Conservation (phyloP, 1,140 invertebrate genomes). For the Chymomyza costata region DNA sequence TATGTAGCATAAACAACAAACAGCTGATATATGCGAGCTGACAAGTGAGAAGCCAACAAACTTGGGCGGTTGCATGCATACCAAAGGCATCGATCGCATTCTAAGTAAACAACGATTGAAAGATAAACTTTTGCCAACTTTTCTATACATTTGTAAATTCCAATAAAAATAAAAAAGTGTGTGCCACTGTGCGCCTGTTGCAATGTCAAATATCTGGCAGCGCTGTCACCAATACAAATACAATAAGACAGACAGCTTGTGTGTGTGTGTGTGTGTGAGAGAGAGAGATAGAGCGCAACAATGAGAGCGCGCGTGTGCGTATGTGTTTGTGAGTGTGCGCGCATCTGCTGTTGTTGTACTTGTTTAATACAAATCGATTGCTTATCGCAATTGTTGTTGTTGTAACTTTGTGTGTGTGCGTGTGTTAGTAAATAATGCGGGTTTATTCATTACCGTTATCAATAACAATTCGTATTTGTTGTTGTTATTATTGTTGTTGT, state of each 20-base stretch:
- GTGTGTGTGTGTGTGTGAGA: neutral
- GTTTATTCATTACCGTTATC: neutral
- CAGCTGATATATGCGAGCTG: no score
- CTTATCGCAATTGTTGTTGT: constrained; percentile 1
- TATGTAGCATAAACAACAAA: no score
- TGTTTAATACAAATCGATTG: neutral
- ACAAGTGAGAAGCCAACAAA: no score
- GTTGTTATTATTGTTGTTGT: neutral
- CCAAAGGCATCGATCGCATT: no score
- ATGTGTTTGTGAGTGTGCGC: neutral
- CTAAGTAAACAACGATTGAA: no score
- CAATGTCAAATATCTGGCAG: neutral
- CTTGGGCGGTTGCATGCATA: no score
- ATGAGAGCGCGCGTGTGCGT: neutral
- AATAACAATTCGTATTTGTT: neutral
- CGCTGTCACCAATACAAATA: neutral
- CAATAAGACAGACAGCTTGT: neutral
- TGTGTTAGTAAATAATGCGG: neutral
- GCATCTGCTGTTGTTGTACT: neutral
- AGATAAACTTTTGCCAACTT: no score
- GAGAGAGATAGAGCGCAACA: no score
- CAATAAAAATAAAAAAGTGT: no score
- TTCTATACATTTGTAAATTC: no score
- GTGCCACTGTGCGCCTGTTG: no score
- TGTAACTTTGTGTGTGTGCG: neutral